phyloP scores from a whole-genome alignment of 2,888 invertebrate genomes.

The Drosophila yooni region DNA sequence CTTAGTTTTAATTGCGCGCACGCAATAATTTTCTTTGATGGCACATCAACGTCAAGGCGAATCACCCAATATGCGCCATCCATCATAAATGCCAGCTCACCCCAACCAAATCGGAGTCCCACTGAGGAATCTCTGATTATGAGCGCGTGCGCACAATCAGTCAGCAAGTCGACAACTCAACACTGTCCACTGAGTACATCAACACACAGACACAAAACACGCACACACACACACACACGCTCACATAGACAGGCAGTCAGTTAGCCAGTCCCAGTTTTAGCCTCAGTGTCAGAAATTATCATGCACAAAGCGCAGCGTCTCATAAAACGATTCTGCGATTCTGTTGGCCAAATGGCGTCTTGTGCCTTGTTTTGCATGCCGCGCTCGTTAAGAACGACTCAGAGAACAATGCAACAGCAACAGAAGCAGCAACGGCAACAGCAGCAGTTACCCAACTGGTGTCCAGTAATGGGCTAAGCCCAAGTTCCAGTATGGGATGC shows the following conservation, averaged over 20 bases:
- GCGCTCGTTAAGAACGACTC: constrained; percentile 71
- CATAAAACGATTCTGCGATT: constrained; percentile 75
- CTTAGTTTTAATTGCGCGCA: constrained; percentile 79
- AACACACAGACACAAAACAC: constrained; percentile 6
- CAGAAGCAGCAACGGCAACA: constrained; percentile 22
- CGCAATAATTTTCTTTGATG: constrained; percentile 80
- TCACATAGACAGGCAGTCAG: constrained; percentile 14
- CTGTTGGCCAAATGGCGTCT: constrained; percentile 76
- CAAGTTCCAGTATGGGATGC: constrained; percentile 46
- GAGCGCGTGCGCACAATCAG: constrained; percentile 79
- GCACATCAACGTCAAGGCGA: constrained; percentile 78
- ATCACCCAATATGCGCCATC: constrained; percentile 74
- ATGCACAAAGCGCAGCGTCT: constrained; percentile 71
- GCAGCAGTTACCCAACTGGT: constrained; percentile 65
- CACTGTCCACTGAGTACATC: constrained; percentile 15
- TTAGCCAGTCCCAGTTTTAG: constrained; percentile 18
- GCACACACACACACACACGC: not conserved
- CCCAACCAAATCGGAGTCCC: constrained; percentile 31
- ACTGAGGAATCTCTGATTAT: constrained; percentile 66
- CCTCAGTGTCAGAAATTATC: constrained; percentile 56
- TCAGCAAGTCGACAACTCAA: constrained; percentile 23
- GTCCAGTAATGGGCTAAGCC: constrained; percentile 77
- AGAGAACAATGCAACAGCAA: constrained; percentile 66
- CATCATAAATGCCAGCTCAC: constrained; percentile 71
- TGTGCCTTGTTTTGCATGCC: constrained; percentile 77